A percentile compares a stretch with the other conserved stretches of the same genome.
phyloP scores from a whole-genome alignment of 1,140 invertebrate genomes.

The Leptinotarsa texana region DNA sequence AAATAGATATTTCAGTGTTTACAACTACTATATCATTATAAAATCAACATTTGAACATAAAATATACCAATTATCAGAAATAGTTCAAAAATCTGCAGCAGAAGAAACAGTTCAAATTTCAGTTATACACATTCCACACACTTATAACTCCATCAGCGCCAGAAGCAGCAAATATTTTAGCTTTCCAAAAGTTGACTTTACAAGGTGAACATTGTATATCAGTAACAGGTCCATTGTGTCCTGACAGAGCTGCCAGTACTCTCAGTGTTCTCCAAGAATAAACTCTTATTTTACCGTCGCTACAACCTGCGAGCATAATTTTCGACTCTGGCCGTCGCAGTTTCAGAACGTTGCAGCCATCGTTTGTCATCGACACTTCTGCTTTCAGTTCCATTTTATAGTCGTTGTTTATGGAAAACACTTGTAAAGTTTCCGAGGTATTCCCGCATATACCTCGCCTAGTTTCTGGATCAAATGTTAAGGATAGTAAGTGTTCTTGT shows the following conservation, averaged over 20 bases:
- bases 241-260: conserved; percentile 72
- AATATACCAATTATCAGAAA: no score
- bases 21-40: no score
- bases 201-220: conserved; percentile 69
- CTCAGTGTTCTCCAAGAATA: conserved; percentile 78
- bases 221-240: conserved; percentile 67
- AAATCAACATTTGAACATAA: no score
- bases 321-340: conserved; percentile 70
- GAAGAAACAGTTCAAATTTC: background rate
- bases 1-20: no score
- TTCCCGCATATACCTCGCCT: conserved; percentile 68
- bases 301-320: conserved; percentile 74
- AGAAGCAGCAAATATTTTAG: conserved; percentile 71
- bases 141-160: conserved; percentile 73
- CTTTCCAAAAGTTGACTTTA: conserved; percentile 66
- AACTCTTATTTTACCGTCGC: conserved; percentile 75
- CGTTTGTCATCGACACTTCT: conserved; percentile 68
- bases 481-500: conserved; percentile 66
- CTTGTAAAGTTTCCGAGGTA: conserved; percentile 63
- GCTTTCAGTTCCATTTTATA: conserved; percentile 63
- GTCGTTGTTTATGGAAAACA: conserved; percentile 61
- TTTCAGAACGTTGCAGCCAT: conserved; percentile 70
- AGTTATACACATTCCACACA: conserved; percentile 76
- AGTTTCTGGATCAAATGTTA: conserved; percentile 68
- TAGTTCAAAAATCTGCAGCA: no score